Conservation (phyloP, 1,140 invertebrate species). For the Bombus terrestris region DNA sequence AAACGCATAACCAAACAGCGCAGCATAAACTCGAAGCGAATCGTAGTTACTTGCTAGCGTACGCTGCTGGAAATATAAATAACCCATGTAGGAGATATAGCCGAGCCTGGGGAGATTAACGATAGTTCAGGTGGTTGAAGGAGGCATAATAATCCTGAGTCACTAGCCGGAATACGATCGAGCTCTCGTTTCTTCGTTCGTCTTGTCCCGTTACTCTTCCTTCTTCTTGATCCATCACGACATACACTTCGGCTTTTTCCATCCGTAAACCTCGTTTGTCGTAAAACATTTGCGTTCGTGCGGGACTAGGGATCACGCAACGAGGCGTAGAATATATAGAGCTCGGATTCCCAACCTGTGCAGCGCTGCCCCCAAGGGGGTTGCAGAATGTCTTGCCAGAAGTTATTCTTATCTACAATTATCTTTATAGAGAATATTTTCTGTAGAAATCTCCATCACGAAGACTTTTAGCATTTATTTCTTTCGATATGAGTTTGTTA, state of each 20-base stretch:
- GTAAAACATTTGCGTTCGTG: constrained; percentile 61
- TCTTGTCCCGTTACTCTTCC: background rate
- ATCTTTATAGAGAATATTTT: too few species aligned
- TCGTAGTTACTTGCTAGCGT: background rate
- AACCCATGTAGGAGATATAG: constrained; percentile 46
- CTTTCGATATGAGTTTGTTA: too few species aligned
- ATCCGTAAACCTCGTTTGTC: constrained; percentile 63
- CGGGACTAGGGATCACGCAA: background rate
- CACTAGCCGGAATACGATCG: constrained; percentile 2
- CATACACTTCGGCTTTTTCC: constrained; percentile 31
- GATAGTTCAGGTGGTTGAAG: constrained; percentile 51
- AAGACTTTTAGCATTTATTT: background rate
- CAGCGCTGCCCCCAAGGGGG: background rate
- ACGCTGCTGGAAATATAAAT: constrained; percentile 54
- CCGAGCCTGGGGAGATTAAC: constrained; percentile 53
- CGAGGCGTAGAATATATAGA: background rate
- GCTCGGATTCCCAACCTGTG: background rate
- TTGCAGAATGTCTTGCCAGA: background rate
- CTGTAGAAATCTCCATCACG: background rate
- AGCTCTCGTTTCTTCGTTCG: constrained; percentile 9
- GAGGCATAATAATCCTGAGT: constrained; percentile 58
- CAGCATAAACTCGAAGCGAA: constrained; percentile 42
- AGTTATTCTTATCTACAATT: background rate
- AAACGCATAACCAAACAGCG: constrained; percentile 48
- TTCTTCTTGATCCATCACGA: constrained; percentile 1